Evolutionary conservation across 2,797 vertebrate genomes (phyloP), one percentile per base, ranked within the genome.

Genomic region (Holocentrus rufus): DNA sequence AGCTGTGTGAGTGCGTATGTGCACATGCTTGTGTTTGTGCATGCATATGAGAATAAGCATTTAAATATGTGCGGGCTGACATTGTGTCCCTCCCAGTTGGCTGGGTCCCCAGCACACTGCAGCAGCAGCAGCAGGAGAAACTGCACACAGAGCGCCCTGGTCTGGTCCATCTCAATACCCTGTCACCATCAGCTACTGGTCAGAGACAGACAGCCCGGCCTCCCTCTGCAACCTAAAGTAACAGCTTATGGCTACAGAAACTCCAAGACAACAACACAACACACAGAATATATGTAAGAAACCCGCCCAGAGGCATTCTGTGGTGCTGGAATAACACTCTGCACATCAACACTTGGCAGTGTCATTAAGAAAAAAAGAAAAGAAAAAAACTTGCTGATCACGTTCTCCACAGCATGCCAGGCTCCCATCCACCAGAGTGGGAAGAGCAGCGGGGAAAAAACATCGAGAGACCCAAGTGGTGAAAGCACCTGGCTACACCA

Each of bases 201-300:
- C 68, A 50, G 50, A 60, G 23, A 15, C 13, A 44, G 49, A 52
- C 10, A n/a, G 25, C 54, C 20, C 34, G 54, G 65, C 56, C 65
- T 67, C 50, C 52, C 14, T 17, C 58, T 81, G 74, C 60, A 80
- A 57, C 4, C 1, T 39, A 13, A 7, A 13, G 36, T 13, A 39
- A 39, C 2, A 44, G 42, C 42, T 44, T 44, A 14, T 15, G 42
- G 42, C 42, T 39, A 13, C 36, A 39, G 36, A 10, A 39, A 10
- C 36, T 39, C 11, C 42, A 44, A 44, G 13, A 44, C 31, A 34
- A 34, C 31, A 34, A 34, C 31, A 34, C 74, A 86, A 64, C 84
- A 77, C 73, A 82, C 81, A 60, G 70, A 81, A 77, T 81, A 89
- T 83, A 89, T 88, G 87, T 81, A 70, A 84, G 74, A 54, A 76